Conservation (phyloP, 2,888 invertebrate species). For the Oxycera nigricornis region DNA sequence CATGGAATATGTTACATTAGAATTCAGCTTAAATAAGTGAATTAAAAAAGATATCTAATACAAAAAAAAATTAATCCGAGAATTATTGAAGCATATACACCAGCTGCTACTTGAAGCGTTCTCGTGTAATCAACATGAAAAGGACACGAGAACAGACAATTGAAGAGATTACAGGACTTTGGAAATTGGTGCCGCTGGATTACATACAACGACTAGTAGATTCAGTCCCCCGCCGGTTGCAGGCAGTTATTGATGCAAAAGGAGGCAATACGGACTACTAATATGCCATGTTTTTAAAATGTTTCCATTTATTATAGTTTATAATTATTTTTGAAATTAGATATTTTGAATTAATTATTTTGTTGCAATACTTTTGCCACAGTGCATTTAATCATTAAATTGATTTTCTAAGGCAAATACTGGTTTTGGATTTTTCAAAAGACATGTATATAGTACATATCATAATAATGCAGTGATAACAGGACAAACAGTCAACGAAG, state of each 20-base stretch:
- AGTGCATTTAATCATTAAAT: too few species aligned
- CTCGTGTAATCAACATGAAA: slow-evolving; percentile 2
- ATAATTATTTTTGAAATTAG: slow-evolving; percentile 1
- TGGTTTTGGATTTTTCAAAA: too few species aligned
- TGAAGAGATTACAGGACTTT: background rate
- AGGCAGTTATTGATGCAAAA: slow-evolving; percentile 43
- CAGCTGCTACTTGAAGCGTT: slow-evolving; percentile 2
- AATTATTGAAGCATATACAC: too few species aligned
- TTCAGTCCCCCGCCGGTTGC: slow-evolving; percentile 20
- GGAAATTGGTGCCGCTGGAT: background rate
- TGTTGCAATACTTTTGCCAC: background rate
- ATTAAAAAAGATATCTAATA: too few species aligned
- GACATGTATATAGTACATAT: too few species aligned
- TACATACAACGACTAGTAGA: background rate
- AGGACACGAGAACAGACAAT: background rate
- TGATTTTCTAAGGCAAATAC: too few species aligned
- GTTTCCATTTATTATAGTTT: background rate
- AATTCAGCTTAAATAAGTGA: too few species aligned
- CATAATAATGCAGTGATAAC: too few species aligned
- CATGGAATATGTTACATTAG: too few species aligned
- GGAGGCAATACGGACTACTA: slow-evolving; percentile 37
- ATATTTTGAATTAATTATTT: background rate
- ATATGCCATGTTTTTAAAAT: background rate
- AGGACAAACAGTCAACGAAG: too few species aligned
- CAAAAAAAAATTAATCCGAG: too few species aligned